Evolutionary conservation across 2,113 vertebrate species (phyloP), one percentile per base, ranked within the genome.

Genomic region (Petrocephalus microphthalmus): DNA sequence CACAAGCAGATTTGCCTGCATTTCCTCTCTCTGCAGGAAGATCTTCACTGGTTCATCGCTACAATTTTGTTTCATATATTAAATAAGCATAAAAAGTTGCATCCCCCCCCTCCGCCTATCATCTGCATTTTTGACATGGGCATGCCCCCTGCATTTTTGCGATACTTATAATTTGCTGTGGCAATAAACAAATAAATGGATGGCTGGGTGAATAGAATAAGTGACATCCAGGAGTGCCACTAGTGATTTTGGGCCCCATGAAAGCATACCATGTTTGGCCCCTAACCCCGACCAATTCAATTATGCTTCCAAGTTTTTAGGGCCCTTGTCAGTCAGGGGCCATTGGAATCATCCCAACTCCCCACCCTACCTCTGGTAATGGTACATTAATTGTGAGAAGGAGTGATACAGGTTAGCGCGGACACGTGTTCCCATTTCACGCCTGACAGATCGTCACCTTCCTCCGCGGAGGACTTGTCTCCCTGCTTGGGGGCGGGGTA

Each of bases 401-500:
- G 93, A 95, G 94, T 94, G 90, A 94, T 90, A 88, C 90, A 56
- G 49, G 89, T 91, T 92, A 91, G 88, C 94, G 91, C 93, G 93
- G 93, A 94, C 92, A 95, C 92, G 92, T 93, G 93, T 94, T 94
- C 91, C 94, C 94, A 95, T 96, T 96, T 96, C 95, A 96, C 93
- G 94, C 90, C 91, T 95, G 94, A 93, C 87, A 85, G 93, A 93
- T 56, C 91, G 87, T 92, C 93, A 94, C 94, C 94, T 96, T 95
- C 94, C 93, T 92, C 91, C 49, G 67, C 87, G 91, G 91, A 90
- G 89, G 91, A 91, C 91, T 91, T 92, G 92, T 87, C 56, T 25
- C 87, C 90, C 90, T 42, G 87, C 93, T 92, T 90, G 84, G 74
- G 90, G 89, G 88, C 29, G 85, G 82, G 86, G 89, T 90, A 93